Conservation (phyloP, 2,113 vertebrate species). For the Morone saxatilis region DNA sequence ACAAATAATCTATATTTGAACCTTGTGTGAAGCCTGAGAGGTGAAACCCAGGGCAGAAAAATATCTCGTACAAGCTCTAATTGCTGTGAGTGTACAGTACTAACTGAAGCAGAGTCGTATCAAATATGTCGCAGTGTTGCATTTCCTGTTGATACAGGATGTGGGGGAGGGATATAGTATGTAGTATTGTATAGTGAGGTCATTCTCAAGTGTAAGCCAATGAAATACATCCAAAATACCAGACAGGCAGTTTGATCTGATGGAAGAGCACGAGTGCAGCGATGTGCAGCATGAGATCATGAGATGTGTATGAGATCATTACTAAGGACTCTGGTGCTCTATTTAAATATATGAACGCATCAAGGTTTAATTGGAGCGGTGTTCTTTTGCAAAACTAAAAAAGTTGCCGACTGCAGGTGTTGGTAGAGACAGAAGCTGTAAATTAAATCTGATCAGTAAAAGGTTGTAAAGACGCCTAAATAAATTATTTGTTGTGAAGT, state of each 20-base stretch:
- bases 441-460: too few species aligned
- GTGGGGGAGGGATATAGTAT: neutral
- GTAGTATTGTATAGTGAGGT: too few species aligned
- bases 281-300: too few species aligned
- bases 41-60: neutral
- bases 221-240: neutral
- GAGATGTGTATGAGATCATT: too few species aligned
- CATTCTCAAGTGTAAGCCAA: neutral
- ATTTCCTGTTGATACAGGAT: neutral
- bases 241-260: neutral
- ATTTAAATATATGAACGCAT: too few species aligned
- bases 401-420: neutral
- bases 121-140: neutral
- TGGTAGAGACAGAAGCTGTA: neutral
- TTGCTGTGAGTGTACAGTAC: neutral
- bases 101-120: too few species aligned
- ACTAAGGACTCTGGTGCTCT: too few species aligned
- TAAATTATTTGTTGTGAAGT: neutral
- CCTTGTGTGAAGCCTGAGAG: neutral
- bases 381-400: too few species aligned
- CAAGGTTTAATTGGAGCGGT: too few species aligned
- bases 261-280: neutral
- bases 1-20: neutral
- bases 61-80: neutral
- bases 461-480: neutral